phyloP scores from a whole-genome alignment of 1,140 invertebrate species.

The Antheraea pernyi region DNA sequence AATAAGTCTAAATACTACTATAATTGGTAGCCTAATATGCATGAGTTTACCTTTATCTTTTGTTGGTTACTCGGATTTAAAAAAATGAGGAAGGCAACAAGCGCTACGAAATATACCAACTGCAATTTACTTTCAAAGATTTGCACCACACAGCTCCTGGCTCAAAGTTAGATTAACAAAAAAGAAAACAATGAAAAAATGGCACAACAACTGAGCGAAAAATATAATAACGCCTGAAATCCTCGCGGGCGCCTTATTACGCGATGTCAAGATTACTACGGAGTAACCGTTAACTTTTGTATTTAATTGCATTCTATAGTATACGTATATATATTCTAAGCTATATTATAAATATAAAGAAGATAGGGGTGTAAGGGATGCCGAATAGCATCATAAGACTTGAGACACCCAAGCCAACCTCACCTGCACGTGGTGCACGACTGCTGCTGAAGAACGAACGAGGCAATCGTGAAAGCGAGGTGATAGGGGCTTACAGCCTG shows the following conservation, averaged over 20 bases:
- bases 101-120: neutral
- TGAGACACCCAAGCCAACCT: no score
- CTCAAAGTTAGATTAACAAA: conserved; percentile 12
- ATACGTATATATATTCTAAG: neutral
- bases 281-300: neutral
- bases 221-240: conserved; percentile 19
- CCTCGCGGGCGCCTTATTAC: conserved; percentile 10
- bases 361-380: no score
- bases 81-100: neutral
- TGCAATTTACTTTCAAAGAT: conserved; percentile 15
- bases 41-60: neutral
- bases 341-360: no score
- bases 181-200: conserved; percentile 11
- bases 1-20: no score
- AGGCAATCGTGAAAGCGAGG: no score
- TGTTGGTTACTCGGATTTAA: neutral
- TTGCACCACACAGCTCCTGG: conserved; percentile 5
- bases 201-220: conserved; percentile 5
- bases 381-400: no score
- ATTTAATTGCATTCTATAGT: neutral
- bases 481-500: no score
- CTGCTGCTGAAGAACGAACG: no score
- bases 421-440: no score
- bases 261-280: neutral
- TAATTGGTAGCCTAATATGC: no score